Conservation (phyloP, 1,140 invertebrate species). For the Calycopis cecrops region DNA sequence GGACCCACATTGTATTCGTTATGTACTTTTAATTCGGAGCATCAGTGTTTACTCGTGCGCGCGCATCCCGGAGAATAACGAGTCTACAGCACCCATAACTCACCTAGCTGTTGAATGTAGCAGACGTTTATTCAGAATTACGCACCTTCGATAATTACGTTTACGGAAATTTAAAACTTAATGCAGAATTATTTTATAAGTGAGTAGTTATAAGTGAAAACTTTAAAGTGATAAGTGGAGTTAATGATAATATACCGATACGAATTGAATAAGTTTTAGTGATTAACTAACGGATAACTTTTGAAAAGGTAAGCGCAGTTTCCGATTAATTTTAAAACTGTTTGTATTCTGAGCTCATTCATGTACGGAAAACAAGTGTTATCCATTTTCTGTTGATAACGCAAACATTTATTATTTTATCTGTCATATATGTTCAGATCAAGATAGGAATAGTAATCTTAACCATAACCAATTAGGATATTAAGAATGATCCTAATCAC, state of each 20-base stretch:
- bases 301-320: no score
- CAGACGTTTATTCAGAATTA: background rate
- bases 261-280: background rate
- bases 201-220: background rate
- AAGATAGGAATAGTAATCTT: no score
- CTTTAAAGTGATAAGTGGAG: background rate
- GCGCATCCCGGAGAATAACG: background rate
- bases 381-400: no score
- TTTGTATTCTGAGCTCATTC: no score
- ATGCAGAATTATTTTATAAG: background rate
- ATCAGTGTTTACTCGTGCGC: background rate
- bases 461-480: no score
- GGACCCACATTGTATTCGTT: background rate
- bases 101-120: background rate
- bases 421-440: no score
- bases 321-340: no score
- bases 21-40: conserved; percentile 7
- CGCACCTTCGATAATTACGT: background rate
- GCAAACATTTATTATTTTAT: no score
- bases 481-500: no score
- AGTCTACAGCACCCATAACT: background rate
- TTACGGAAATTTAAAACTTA: background rate
- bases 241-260: background rate
- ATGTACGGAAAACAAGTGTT: no score
- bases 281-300: background rate